phyloP scores from a whole-genome alignment of 2,113 vertebrate genomes.

The Psittacara wagleri region DNA sequence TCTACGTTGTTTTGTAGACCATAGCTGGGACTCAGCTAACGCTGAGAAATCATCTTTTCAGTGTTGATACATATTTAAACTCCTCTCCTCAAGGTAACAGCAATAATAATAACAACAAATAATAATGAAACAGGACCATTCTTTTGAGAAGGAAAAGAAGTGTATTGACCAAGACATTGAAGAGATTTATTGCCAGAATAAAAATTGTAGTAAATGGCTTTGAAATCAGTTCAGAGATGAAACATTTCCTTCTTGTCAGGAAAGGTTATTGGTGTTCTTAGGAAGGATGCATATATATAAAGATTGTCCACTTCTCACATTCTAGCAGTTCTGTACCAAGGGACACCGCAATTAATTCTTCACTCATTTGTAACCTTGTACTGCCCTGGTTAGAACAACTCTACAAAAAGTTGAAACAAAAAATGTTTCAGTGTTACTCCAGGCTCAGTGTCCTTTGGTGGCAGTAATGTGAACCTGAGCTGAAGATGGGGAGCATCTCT shows the following conservation, averaged over 20 bases:
- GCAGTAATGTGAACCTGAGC: not conserved
- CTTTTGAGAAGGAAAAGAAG: not conserved
- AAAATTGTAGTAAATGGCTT: not conserved
- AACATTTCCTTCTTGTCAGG: not conserved
- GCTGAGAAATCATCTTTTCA: not conserved
- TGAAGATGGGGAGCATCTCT: not conserved
- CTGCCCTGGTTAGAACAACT: not conserved
- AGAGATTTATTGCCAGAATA: not conserved
- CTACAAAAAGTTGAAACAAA: not conserved
- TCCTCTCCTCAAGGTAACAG: not conserved
- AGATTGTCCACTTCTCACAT: not conserved
- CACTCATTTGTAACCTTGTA: not conserved
- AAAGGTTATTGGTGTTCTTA: not conserved
- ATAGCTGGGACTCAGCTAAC: not conserved
- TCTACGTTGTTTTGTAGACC: not conserved
- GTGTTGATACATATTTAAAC: not conserved
- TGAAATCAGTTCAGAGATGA: not conserved
- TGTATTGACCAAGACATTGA: not conserved
- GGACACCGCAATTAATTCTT: not conserved
- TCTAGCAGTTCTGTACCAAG: not conserved
- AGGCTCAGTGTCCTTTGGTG: not conserved
- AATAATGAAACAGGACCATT: not conserved
- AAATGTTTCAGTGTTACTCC: not conserved
- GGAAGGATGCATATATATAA: not conserved
- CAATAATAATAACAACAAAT: not conserved